A percentile compares a stretch with the other conserved stretches of the same genome.
phyloP scores from a whole-genome alignment of 1,140 invertebrate genomes.

The Achatina immaculata region DNA sequence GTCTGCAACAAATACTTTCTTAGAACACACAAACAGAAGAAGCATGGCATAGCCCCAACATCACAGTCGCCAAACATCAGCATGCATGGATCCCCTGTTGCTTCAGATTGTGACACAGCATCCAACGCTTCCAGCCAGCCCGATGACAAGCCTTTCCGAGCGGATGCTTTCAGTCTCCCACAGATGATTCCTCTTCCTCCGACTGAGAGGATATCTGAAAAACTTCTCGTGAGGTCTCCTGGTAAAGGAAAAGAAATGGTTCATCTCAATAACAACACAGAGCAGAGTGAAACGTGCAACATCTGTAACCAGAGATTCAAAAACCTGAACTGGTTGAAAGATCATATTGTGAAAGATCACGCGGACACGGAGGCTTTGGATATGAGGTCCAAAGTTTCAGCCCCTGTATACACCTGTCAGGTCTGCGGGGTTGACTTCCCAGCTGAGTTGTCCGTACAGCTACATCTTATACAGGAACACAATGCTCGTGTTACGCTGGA shows the following conservation, averaged over 20 bases:
- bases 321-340: conserved; percentile 89
- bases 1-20: conserved; percentile 95
- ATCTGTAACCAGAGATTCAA: conserved; percentile 90
- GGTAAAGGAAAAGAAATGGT: conserved; percentile 36
- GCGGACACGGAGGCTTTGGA: conserved; percentile 42
- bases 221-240: conserved; percentile 38
- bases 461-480: conserved; percentile 76
- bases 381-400: conserved; percentile 42
- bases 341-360: conserved; percentile 89
- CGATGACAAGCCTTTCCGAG: conserved; percentile 49
- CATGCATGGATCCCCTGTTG: conserved; percentile 73
- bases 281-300: conserved; percentile 76
- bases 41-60: conserved; percentile 85
- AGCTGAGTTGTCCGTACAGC: conserved; percentile 73
- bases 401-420: conserved; percentile 66
- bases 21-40: conserved; percentile 93
- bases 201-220: conserved; percentile 42
- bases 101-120: conserved; percentile 62
- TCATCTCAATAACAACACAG: conserved; percentile 44
- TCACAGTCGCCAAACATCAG: conserved; percentile 55
- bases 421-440: conserved; percentile 73
- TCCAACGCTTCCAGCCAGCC: conserved; percentile 63
- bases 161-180: conserved; percentile 30
- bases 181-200: conserved; percentile 42
- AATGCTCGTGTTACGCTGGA: conserved; percentile 66